Evolutionary conservation across 2,888 invertebrate genomes (phyloP).

Genomic region (Blastobasis lacticolella): DNA sequence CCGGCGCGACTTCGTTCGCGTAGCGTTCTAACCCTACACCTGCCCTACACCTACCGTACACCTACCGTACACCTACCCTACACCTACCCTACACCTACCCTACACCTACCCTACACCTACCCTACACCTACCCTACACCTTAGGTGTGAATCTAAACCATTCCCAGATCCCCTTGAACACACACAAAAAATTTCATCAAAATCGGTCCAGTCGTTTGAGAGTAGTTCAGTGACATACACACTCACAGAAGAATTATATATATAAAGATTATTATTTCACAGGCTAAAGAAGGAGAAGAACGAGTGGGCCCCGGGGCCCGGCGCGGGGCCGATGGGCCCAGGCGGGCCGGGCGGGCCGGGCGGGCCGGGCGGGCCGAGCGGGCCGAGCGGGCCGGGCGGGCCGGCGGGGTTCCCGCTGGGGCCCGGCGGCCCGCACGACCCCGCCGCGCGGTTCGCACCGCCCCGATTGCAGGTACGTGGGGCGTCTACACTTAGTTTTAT

Average conservation of each 20-base stretch:
- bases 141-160: too few relatives aligned
- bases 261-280: constrained; percentile 44
- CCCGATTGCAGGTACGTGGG: constrained; percentile 37
- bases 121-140: too few relatives aligned
- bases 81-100: too few relatives aligned
- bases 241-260: too few relatives aligned
- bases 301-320: constrained; percentile 13
- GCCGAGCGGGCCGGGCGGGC: not conserved
- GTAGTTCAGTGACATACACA: not conserved
- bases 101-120: too few relatives aligned
- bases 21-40: too few relatives aligned
- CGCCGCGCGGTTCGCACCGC: constrained; percentile 43
- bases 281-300: constrained; percentile 52
- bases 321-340: not conserved
- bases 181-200: not conserved
- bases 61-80: too few relatives aligned
- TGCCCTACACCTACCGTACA: too few relatives aligned
- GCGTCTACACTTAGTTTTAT: too few relatives aligned
- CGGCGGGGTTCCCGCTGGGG: too few relatives aligned
- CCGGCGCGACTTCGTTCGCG: too few relatives aligned
- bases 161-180: not conserved
- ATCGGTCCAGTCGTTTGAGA: not conserved
- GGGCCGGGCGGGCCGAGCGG: not conserved
- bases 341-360: not conserved
- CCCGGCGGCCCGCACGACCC: constrained; percentile 19